Evolutionary conservation across 2,113 vertebrate species (phyloP), one percentile per base, ranked within the genome.

Genomic region (Odobenus rosmarus): DNA sequence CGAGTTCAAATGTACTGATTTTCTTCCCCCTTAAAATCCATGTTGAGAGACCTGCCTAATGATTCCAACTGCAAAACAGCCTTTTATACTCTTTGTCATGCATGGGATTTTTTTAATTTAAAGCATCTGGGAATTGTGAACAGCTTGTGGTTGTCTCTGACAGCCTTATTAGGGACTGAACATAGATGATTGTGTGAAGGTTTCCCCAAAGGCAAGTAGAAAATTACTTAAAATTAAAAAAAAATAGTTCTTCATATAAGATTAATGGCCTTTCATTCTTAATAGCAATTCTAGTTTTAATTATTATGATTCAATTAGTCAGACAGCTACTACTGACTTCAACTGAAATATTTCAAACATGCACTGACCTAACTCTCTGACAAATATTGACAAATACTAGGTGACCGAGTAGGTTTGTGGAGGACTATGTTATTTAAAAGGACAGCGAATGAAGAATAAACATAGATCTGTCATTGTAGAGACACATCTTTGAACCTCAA

Each of bases 131-230:
- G n/a, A 79, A 91, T 77, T 55, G 7, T 79, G 69, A 84, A 88
- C 1, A 91, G 72, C 39, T 61, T 55, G 31, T 23, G 42, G 31
- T 76, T 33, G 11, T 77, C 42, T 57, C 39, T 51, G 9, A 80
- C 55, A 95, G 55, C n/a, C 69, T 88, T 59, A 14, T 83, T 95
- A 79, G 67, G 26, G 89, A 61, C 5, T 12, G 24, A 79, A 39
- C 19, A 8, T 33, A 64, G 64, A 64, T 55, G 57, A 95, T 31
- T 31, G 21, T 36, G 28, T 67, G 67, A 91, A 53, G 36, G 51
- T 62, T 95, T 87, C 94, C 96, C 46, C 55, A 92, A 94, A 96
- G 49, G 42, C 31, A 91, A 92, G 24, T 61, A 53, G 49, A 82
- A 93, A 93, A 61, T 86, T 72, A 55, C 39, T 91, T 53, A 69